These are phyloP conservation scores for Eulemur albifrons DNA, from an alignment of 2,797 vertebrate genomes.

Conservation along the genomic window DNA sequence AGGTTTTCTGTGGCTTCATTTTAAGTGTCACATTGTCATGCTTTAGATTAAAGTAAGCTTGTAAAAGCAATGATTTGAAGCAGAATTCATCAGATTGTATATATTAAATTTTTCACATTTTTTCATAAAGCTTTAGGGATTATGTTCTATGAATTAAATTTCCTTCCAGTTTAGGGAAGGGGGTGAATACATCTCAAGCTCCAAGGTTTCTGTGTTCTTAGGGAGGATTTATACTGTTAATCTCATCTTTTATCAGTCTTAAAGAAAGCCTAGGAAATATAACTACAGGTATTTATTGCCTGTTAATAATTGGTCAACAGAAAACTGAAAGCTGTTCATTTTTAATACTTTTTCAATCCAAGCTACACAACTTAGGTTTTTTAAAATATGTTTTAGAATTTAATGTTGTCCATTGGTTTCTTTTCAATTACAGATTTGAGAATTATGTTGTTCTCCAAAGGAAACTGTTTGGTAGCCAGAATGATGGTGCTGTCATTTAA, in stretches of 20 bases:
- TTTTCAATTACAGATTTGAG: constrained; percentile 48
- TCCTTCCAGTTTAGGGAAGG: constrained; percentile 18
- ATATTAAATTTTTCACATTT: constrained; percentile 10
- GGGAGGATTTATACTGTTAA: not conserved
- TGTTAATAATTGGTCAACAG: constrained; percentile 24
- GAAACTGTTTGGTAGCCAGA: constrained; percentile 14
- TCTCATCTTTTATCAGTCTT: constrained; percentile 21
- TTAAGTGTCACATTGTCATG: constrained; percentile 33
- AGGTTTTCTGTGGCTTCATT: constrained; percentile 53
- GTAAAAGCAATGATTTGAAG: not conserved
- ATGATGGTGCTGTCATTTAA: not conserved
- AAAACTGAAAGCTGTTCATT: constrained; percentile 33
- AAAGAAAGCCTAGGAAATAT: constrained; percentile 28
- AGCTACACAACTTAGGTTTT: not conserved
- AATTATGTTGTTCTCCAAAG: constrained; percentile 1
- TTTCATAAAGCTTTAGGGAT: constrained; percentile 25
- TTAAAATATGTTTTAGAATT: constrained; percentile 5
- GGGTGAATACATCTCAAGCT: constrained; percentile 44
- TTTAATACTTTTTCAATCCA: not conserved
- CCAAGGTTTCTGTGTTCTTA: constrained; percentile 31
- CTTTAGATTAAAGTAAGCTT: constrained; percentile 45
- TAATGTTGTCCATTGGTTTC: constrained; percentile 27
- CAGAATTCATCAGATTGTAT: constrained; percentile 22
- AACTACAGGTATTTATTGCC: constrained; percentile 26
- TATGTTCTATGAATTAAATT: constrained; percentile 36